Base-by-base conservation (phyloP, 2,797 vertebrate genomes). In the Euphonia xanthogaster region DNA sequence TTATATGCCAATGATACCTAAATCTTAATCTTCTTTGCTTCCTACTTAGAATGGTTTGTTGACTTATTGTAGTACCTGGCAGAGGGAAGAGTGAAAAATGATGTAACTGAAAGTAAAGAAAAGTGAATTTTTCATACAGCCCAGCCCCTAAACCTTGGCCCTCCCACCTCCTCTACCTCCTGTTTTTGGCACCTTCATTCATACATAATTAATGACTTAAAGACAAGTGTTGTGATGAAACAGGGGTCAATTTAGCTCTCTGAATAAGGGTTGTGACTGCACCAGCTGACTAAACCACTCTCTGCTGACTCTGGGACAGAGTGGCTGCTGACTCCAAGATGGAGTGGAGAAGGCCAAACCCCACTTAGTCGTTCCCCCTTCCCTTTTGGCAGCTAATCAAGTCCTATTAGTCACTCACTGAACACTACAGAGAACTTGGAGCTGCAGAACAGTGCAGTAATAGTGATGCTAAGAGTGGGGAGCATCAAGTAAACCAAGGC, bases 1-100 rank as follows among this genome's bases (percentile, higher is more conserved):
- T 83, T 65, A 72, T 39, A 47, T 57, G 73, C 2, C 48, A 86
- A 11, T 17, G 50, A 85, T 55, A 91, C 20, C 28, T 55, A 80
- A 93, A 72, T 70, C 39, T 72, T 90, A 79, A 66, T 71, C 61
- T 54, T 68, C 60, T 80, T 92, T 74, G 6, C 35, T 81, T 76
- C 18, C 57, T 33, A 75, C 44, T 81, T 70, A n/a, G 9, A 66
- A 81, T 16, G 50, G 12, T 45, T 86, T 70, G 15, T 61, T 92
- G 37, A 2, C 4, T 89, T 92, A 57, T 67, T 58, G 78, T 47
- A 35, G 17, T 65, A 21, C 50, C 61, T 28, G 22, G 23, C 12
- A 89, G 50, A 42, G 82, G 10, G 16, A 75, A 71, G 45, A 61
- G 8, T 37, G 39, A 65, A 88, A 93, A 88, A 63, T 48, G 0